Evolutionary conservation across 2,113 vertebrate genomes (phyloP), one percentile per base, ranked within the genome.

Genomic region (Festucalex cinctus): DNA sequence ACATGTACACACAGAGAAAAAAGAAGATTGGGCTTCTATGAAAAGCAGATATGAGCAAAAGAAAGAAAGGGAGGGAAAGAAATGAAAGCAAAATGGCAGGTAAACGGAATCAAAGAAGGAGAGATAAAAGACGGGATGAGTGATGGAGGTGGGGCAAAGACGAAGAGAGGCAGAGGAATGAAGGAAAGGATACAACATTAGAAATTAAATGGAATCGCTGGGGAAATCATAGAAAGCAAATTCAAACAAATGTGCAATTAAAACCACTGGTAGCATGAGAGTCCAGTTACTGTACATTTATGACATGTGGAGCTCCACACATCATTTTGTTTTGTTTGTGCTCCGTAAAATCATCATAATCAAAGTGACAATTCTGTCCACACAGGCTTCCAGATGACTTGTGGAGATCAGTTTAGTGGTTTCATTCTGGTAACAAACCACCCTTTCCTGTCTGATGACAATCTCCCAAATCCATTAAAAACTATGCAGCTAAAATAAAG

Each of bases 11-110:
- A 24, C n/a, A 26, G 28, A 35, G 44, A 36, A 51, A n/a, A 68
- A 61, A 67, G 57, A 75, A 65, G 59, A 49, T 35, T 26, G 46
- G 26, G 70, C 54, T 43, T 67, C 58, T 65, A 49, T 65, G 71
- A 70, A 68, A 69, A 68, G 57, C 19, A 57, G 53, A 57, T 13
- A 63, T 54, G 68, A 70, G 65, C 12, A 24, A 6, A 56, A 17
- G 54, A 74, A 41, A 36, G 24, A 43, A 9, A 24, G 22, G 8
- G 43, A 28, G 19, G 43, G 61, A 64, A 54, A 56, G 28, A 69
- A 39, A 69, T 63, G 68, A 48, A 49, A 70, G 53, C 37, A 63
- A 56, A 56, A 58, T 58, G n/a, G 69, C 20, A 69, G 51, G n/a
- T 62, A 61, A 59, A 68, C 65, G 22, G 26, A 69, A 65, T 51